A percentile compares a stretch with the other conserved stretches of the same genome.
phyloP scores from a whole-genome alignment of 2,113 vertebrate genomes.

The Heterocephalus glaber region DNA sequence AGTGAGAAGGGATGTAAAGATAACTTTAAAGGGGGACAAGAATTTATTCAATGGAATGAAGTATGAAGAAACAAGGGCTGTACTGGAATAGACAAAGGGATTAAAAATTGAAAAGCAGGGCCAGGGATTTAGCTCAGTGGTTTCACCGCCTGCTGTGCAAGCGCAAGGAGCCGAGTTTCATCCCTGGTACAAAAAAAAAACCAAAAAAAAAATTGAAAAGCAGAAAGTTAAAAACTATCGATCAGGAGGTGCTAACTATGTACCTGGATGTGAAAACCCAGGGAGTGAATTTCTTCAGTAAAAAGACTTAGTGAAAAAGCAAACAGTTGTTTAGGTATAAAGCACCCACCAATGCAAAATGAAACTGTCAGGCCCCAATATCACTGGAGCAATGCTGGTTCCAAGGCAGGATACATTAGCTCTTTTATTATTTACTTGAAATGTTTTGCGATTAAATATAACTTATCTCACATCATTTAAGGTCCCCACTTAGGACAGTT shows the following conservation, averaged over 20 bases:
- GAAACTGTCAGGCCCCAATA: not conserved
- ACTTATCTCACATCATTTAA: not conserved
- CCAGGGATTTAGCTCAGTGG: too few relatives aligned
- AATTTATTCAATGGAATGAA: constrained; percentile 18
- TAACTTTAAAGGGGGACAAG: not conserved
- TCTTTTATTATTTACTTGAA: not conserved
- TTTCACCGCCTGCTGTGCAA: too few relatives aligned
- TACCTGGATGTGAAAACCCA: not conserved
- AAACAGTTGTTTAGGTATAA: not conserved
- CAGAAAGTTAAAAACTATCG: not conserved
- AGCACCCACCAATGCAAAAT: not conserved
- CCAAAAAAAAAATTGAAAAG: constrained; percentile 29
- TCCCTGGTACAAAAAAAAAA: too few relatives aligned
- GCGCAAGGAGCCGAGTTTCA: too few relatives aligned
- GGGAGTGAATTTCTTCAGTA: not conserved
- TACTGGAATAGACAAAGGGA: not conserved
- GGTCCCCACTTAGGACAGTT: not conserved
- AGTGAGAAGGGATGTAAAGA: not conserved
- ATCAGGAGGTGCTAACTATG: not conserved
- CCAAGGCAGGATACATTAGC: not conserved
- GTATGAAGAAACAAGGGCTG: not conserved
- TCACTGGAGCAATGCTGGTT: not conserved
- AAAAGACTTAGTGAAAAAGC: not conserved
- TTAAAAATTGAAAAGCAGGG: constrained; percentile 10
- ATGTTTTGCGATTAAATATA: not conserved